phyloP scores from a whole-genome alignment of 2,113 vertebrate species.

The Piprites chloris region DNA sequence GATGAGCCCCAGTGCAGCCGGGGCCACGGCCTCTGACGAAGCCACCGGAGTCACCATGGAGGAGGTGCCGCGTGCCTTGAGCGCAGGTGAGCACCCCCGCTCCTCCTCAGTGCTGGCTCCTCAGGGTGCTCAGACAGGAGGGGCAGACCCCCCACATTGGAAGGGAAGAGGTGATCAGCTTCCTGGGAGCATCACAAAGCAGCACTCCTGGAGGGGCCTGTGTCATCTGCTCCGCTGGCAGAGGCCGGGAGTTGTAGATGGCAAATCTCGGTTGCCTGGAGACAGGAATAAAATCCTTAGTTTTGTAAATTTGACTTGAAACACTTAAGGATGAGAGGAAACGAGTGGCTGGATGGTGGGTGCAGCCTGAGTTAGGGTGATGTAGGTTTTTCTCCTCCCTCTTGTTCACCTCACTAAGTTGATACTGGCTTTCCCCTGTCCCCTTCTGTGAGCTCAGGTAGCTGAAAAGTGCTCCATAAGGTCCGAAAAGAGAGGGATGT shows the following conservation, averaged over 20 bases:
- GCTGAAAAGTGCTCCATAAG: neutral
- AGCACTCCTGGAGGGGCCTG: neutral
- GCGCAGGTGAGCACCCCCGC: constrained; percentile 62
- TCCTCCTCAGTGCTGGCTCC: rapidly evolving
- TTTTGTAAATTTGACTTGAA: neutral
- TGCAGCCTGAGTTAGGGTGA: neutral
- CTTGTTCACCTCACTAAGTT: neutral
- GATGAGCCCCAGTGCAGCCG: neutral
- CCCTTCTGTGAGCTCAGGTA: neutral
- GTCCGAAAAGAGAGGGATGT: neutral
- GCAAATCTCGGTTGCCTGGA: neutral
- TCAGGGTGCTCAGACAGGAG: neutral
- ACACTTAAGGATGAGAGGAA: neutral
- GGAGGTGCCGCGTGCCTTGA: constrained; percentile 58
- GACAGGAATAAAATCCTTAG: neutral
- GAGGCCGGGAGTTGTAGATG: neutral
- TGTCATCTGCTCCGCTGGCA: neutral
- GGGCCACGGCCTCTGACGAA: neutral
- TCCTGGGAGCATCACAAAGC: neutral
- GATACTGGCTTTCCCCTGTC: neutral
- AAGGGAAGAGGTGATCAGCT: neutral
- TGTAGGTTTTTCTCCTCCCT: neutral
- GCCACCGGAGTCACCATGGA: constrained; percentile 54
- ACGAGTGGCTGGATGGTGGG: neutral
- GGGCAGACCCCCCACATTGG: rapidly evolving